Evolutionary conservation across 2,888 invertebrate species (phyloP).

Genomic region (Globia sparganii): DNA sequence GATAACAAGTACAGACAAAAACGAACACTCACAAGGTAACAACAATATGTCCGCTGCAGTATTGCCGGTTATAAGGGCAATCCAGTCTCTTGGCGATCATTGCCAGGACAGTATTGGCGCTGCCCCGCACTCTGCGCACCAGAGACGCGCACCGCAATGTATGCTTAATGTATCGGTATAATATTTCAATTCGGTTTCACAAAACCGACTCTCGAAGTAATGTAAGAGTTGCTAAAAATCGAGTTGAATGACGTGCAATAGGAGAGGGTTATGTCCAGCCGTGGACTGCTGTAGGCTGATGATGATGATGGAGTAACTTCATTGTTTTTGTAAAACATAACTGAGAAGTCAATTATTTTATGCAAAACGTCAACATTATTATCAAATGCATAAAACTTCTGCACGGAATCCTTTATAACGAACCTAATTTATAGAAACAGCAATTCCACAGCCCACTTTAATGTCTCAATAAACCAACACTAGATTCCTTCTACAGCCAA

Average conservation of each 20-base stretch:
- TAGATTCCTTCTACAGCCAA: slow-evolving; percentile 49
- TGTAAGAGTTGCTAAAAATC: neutral
- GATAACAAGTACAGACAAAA: too few relatives aligned
- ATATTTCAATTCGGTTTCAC: neutral
- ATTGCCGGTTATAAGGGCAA: too few relatives aligned
- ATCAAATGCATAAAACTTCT: neutral
- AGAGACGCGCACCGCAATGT: too few relatives aligned
- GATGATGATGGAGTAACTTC: neutral
- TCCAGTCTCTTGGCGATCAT: too few relatives aligned
- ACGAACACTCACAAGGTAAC: too few relatives aligned
- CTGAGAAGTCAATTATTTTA: neutral
- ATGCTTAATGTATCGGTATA: too few relatives aligned
- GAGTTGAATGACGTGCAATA: neutral
- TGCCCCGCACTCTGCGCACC: too few relatives aligned
- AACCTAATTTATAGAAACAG: slow-evolving; percentile 17
- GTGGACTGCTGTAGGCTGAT: neutral
- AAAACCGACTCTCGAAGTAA: neutral
- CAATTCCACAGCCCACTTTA: slow-evolving; percentile 13
- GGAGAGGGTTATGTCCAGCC: neutral
- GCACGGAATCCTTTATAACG: neutral
- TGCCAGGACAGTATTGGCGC: too few relatives aligned
- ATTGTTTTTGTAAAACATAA: too few relatives aligned
- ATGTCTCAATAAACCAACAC: slow-evolving; percentile 47
- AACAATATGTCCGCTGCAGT: too few relatives aligned
- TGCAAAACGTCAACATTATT: neutral